These are phyloP conservation scores for Montipora foliosa DNA, from an alignment of 64 coral and sea anemone species.

Conservation along the genomic window DNA sequence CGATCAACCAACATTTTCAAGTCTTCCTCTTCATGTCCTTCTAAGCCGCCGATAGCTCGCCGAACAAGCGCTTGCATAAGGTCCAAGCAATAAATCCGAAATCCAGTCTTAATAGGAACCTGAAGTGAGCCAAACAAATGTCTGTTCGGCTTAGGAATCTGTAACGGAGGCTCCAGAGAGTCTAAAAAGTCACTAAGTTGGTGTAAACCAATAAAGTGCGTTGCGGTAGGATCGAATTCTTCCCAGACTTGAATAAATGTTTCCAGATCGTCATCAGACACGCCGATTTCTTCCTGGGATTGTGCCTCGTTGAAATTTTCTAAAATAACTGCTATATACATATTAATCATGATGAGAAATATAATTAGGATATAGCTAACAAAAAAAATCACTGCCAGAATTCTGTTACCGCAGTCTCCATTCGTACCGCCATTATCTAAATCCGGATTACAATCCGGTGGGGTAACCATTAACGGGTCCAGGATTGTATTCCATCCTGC, in stretches of 20 bases:
- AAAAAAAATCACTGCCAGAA: constrained; percentile 95
- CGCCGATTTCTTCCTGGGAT: constrained; percentile 94
- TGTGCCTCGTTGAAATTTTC: constrained; percentile 99
- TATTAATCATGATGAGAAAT: constrained; percentile 96
- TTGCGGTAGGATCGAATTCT: constrained; percentile 86
- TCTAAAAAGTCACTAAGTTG: constrained; percentile 92
- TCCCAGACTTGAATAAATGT: constrained; percentile 93
- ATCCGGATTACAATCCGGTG: constrained; percentile 65
- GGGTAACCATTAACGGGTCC: constrained; percentile 87
- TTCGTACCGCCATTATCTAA: background rate
- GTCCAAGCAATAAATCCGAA: constrained; percentile 89
- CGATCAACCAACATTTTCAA: constrained; percentile 79
- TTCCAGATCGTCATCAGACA: constrained; percentile 97
- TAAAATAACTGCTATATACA: constrained; percentile 99
- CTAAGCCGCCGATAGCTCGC: constrained; percentile 89
- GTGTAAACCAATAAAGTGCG: constrained; percentile 86
- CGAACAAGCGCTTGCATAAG: constrained; percentile 87
- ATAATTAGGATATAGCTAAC: constrained; percentile 96
- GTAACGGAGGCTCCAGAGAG: constrained; percentile 85
- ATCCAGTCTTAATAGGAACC: constrained; percentile 81
- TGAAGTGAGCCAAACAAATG: constrained; percentile 75
- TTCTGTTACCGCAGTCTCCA: constrained; percentile 88
- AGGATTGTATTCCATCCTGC: constrained; percentile 99
- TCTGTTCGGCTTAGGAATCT: constrained; percentile 94
- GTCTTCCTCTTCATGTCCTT: constrained; percentile 84